These are phyloP conservation scores for Varanus komodoensis DNA, from an alignment of 2,113 vertebrate species.

Conservation along the genomic window DNA sequence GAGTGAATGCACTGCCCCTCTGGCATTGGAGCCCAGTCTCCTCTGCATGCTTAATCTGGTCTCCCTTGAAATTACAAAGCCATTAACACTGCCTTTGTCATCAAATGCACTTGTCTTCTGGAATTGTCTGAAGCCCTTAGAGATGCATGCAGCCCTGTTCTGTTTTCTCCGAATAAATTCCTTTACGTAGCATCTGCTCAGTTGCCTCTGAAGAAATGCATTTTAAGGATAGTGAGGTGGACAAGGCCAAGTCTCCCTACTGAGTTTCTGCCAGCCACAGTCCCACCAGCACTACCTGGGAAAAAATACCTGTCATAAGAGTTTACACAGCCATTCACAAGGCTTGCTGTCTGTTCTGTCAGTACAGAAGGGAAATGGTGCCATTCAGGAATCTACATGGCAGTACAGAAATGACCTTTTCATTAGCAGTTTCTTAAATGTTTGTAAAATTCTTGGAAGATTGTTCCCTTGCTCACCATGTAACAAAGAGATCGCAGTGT, in stretches of 20 bases:
- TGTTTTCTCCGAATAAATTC: background rate
- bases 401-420: conserved; percentile 61
- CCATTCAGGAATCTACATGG: conserved; percentile 36
- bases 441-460: conserved; percentile 62
- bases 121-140: background rate
- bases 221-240: background rate
- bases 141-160: background rate
- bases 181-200: background rate
- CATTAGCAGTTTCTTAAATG: conserved; percentile 53
- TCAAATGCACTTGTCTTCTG: background rate
- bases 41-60: background rate
- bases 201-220: background rate
- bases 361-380: conserved; percentile 28
- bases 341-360: conserved; percentile 16
- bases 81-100: background rate
- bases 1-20: too few relatives aligned
- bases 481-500: conserved; percentile 61
- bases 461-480: conserved; percentile 57
- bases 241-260: background rate
- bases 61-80: background rate
- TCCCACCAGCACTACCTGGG: background rate
- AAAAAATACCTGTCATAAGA: conserved; percentile 1
- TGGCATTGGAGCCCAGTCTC: background rate
- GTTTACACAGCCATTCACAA: conserved; percentile 17
- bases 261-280: background rate